phyloP scores from a whole-genome alignment of 2,113 vertebrate genomes.

The Calonectris borealis region DNA sequence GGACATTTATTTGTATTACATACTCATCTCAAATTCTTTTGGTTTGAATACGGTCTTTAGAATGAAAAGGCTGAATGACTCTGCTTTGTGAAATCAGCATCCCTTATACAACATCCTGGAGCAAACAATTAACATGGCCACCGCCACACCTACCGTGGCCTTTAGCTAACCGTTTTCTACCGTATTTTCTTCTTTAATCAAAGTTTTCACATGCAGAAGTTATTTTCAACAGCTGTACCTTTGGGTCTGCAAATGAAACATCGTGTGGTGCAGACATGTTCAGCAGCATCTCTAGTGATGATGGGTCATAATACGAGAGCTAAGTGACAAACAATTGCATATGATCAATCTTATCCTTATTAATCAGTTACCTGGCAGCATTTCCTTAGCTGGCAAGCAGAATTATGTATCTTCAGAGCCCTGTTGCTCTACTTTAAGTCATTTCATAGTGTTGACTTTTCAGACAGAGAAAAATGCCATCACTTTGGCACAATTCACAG shows the following conservation, averaged over 20 bases:
- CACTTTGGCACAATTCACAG: background rate
- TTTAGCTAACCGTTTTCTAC: background rate
- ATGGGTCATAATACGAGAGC: background rate
- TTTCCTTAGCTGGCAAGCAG: slow-evolving; percentile 5
- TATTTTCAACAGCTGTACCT: slow-evolving; percentile 43
- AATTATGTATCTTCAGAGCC: background rate
- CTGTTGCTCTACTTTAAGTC: background rate
- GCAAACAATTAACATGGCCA: background rate
- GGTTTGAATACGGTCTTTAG: slow-evolving; percentile 42
- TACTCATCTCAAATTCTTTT: slow-evolving; percentile 48
- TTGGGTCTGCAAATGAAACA: slow-evolving; percentile 21
- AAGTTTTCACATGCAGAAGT: slow-evolving; percentile 69
- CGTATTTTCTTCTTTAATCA: slow-evolving; percentile 33
- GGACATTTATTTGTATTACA: slow-evolving; percentile 18
- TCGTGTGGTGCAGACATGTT: background rate
- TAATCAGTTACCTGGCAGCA: slow-evolving; percentile 25
- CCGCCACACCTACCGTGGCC: background rate
- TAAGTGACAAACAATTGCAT: slow-evolving; percentile 16
- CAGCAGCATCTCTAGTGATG: slow-evolving; percentile 23
- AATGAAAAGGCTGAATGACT: slow-evolving; percentile 45
- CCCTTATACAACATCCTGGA: background rate
- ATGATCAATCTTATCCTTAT: background rate
- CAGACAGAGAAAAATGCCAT: slow-evolving; percentile 6
- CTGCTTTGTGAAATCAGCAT: slow-evolving; percentile 27
- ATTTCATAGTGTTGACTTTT: background rate